These are phyloP conservation scores for Telmatochromis bifrenatus DNA, from an alignment of 2,113 vertebrate genomes.

Conservation along the genomic window DNA sequence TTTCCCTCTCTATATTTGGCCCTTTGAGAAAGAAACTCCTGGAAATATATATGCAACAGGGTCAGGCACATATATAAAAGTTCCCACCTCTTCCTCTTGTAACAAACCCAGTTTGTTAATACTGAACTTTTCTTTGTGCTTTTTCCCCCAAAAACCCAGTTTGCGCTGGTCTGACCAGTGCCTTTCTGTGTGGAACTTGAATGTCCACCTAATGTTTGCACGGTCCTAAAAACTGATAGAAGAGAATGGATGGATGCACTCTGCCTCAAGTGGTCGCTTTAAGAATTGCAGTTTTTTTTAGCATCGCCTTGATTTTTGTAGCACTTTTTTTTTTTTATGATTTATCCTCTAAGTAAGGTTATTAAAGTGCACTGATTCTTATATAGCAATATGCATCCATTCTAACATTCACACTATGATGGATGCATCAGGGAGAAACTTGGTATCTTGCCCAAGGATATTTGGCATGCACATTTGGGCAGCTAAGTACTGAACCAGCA, in stretches of 20 bases:
- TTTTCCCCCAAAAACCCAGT: accelerated
- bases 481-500: background rate
- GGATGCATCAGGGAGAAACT: background rate
- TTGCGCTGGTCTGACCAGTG: background rate
- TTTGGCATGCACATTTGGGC: background rate
- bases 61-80: background rate
- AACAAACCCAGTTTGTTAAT: background rate
- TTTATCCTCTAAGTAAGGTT: background rate
- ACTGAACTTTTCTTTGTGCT: background rate
- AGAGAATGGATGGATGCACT: background rate
- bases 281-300: accelerated
- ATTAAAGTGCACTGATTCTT: background rate
- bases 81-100: background rate
- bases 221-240: background rate
- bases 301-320: background rate
- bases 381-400: background rate
- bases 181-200: background rate
- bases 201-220: background rate
- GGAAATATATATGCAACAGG: background rate
- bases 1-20: background rate
- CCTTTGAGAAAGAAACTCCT: background rate
- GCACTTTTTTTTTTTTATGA: background rate
- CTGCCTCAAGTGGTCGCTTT: background rate
- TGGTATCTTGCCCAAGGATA: background rate
- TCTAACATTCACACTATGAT: background rate